Conservation (phyloP, 2,797 vertebrate genomes). For the Diplodus puntazzo region DNA sequence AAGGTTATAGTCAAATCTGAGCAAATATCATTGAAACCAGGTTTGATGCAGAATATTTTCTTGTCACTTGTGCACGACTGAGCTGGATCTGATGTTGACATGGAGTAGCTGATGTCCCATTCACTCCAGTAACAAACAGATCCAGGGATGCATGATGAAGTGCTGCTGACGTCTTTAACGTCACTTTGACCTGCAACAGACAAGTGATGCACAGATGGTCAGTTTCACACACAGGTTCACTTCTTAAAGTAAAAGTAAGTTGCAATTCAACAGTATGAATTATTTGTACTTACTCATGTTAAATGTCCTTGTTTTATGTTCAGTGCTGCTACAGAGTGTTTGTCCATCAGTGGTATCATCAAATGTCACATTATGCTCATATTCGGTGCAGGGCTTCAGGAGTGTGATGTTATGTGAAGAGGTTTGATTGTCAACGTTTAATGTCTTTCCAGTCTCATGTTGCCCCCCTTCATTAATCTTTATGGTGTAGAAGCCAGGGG, state of each 20-base stretch:
- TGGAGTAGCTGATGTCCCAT: slow-evolving; percentile 48
- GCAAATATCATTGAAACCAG: slow-evolving; percentile 27
- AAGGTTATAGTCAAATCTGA: neutral
- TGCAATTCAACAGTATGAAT: neutral
- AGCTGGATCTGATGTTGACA: fast-evolving
- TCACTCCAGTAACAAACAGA: slow-evolving; percentile 29
- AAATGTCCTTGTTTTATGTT: fast-evolving
- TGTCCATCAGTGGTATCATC: no score
- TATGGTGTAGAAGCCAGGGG: fast-evolving
- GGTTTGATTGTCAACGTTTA: fast-evolving
- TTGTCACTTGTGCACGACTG: fast-evolving
- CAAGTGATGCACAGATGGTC: neutral
- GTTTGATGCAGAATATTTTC: slow-evolving; percentile 15
- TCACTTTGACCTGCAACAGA: slow-evolving; percentile 22
- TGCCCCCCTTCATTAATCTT: neutral
- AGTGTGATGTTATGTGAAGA: neutral
- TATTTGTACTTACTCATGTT: neutral
- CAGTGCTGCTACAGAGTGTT: fast-evolving
- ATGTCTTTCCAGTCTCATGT: fast-evolving
- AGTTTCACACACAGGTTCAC: no score
- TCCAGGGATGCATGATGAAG: fast-evolving
- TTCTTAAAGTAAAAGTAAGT: neutral
- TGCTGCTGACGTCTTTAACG: neutral
- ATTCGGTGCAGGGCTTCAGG: slow-evolving; percentile 3
- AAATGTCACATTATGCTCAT: neutral